phyloP scores from a whole-genome alignment of 1,140 invertebrate genomes.

The Nautilus pompilius region DNA sequence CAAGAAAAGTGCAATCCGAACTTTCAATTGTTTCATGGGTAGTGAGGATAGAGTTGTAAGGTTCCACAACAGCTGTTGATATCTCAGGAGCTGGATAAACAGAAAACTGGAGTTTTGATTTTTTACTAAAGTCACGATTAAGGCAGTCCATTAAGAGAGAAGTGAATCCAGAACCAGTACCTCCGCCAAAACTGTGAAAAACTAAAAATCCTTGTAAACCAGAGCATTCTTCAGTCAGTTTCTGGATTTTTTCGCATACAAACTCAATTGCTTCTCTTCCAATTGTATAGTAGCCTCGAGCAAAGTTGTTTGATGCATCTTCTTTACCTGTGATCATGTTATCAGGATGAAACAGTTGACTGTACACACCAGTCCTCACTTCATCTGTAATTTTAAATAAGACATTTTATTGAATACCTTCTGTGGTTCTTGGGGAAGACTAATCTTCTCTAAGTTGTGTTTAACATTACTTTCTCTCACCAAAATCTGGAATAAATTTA shows the following conservation, averaged over 20 bases:
- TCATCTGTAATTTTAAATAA: background rate
- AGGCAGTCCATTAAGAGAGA: background rate
- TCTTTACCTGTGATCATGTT: constrained; percentile 70
- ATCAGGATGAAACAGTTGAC: background rate
- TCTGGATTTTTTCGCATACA: constrained; percentile 51
- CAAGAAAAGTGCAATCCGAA: constrained; percentile 49
- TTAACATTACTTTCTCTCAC: too few relatives aligned
- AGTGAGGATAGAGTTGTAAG: constrained; percentile 54
- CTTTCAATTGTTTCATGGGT: constrained; percentile 55
- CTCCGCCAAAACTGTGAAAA: constrained; percentile 21
- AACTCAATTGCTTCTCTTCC: constrained; percentile 57
- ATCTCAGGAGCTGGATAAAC: constrained; percentile 57
- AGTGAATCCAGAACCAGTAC: constrained; percentile 2
- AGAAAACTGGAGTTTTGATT: constrained; percentile 58
- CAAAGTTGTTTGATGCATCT: constrained; percentile 59
- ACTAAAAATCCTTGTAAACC: constrained; percentile 29
- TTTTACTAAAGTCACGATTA: constrained; percentile 13
- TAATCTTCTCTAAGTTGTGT: too few relatives aligned
- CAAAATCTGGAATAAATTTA: too few relatives aligned
- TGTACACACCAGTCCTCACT: background rate
- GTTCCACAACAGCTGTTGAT: constrained; percentile 54
- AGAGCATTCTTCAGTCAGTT: constrained; percentile 32
- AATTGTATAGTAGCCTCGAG: constrained; percentile 58
- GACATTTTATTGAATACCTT: too few relatives aligned
- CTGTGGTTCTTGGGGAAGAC: too few relatives aligned